A percentile compares a stretch with the other conserved stretches of the same genome.
Conservation (phyloP, 1,140 invertebrate genomes). For the Phenacoccus solenopsis region DNA sequence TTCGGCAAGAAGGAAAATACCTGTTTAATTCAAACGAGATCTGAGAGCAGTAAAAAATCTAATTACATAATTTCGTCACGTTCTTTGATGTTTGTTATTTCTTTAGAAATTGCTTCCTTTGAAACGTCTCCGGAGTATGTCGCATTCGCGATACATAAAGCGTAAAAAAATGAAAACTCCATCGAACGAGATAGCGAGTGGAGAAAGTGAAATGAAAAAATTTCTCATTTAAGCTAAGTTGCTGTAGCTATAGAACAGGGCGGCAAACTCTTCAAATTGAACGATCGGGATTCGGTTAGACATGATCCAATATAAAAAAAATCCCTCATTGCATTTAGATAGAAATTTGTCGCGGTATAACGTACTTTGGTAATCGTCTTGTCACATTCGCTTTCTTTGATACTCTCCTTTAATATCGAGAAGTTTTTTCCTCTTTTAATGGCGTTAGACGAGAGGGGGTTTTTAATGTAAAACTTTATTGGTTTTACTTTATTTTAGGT, state of each 20-base stretch:
- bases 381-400: constrained; percentile 13
- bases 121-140: background rate
- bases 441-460: no score
- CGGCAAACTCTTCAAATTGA: constrained; percentile 11
- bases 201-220: background rate
- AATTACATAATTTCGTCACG: constrained; percentile 11
- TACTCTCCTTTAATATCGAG: background rate
- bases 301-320: constrained; percentile 13
- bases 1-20: background rate
- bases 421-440: background rate
- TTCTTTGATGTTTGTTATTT: constrained; percentile 5
- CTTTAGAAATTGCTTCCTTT: constrained; percentile 11
- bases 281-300: constrained; percentile 11
- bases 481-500: no score
- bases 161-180: background rate
- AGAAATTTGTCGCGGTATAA: constrained; percentile 13
- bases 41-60: background rate
- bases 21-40: background rate
- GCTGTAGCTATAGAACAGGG: no score
- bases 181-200: background rate
- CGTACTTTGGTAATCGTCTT: constrained; percentile 10
- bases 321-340: constrained; percentile 16
- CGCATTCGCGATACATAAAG: background rate
- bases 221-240: constrained; percentile 6
- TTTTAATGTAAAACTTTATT: no score